phyloP scores from a whole-genome alignment of 2,888 invertebrate genomes.

The Eupsilia transversa region DNA sequence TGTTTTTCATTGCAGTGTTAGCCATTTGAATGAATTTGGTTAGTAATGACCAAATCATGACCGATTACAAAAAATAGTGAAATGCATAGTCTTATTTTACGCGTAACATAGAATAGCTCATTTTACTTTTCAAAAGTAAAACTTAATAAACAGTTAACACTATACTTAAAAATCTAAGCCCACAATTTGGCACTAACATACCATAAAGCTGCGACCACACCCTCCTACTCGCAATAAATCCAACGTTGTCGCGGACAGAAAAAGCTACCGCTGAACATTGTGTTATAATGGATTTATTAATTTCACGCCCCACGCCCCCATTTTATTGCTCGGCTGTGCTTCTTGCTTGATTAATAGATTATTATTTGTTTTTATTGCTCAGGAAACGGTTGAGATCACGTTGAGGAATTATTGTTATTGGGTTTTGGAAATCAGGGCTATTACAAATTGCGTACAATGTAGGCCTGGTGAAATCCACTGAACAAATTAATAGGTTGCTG shows the following conservation, averaged over 20 bases:
- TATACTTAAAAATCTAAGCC: neutral
- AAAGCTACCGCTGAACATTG: constrained; percentile 81
- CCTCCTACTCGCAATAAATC: constrained; percentile 82
- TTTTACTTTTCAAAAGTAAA: too few relatives aligned
- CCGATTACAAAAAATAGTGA: too few relatives aligned
- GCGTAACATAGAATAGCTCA: too few relatives aligned
- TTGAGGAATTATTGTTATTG: constrained; percentile 46
- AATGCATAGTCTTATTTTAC: too few relatives aligned
- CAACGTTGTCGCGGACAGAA: constrained; percentile 84
- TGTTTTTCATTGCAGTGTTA: too few relatives aligned
- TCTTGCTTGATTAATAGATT: constrained; percentile 71
- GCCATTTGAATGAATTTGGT: too few relatives aligned
- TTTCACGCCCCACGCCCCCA: constrained; percentile 77
- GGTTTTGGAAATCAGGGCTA: constrained; percentile 15
- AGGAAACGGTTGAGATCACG: constrained; percentile 51
- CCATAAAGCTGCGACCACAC: constrained; percentile 64
- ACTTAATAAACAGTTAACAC: neutral
- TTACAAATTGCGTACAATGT: constrained; percentile 20
- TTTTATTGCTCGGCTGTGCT: constrained; percentile 67
- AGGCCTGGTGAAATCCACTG: neutral
- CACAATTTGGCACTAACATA: constrained; percentile 62
- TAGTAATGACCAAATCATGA: too few relatives aligned
- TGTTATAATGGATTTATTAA: constrained; percentile 88
- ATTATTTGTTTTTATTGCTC: constrained; percentile 64
- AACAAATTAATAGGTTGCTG: neutral